phyloP scores from a whole-genome alignment of 1,140 invertebrate species.

The Philopotamus ludificatus region DNA sequence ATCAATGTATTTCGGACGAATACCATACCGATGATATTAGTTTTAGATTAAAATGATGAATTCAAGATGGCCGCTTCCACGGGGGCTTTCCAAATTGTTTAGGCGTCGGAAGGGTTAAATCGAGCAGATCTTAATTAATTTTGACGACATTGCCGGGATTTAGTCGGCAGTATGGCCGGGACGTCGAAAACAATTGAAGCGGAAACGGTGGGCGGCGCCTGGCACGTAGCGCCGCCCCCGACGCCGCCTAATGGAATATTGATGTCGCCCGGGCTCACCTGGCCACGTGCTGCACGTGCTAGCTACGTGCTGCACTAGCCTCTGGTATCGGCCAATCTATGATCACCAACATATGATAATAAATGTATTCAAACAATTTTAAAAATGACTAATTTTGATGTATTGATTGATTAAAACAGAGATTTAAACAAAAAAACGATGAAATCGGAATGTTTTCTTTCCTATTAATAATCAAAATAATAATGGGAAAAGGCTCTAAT shows the following conservation, averaged over 20 bases:
- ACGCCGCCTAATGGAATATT: constrained; percentile 37
- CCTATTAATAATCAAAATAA: no score
- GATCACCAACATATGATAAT: not conserved
- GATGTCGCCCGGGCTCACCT: constrained; percentile 26
- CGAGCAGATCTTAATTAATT: constrained; percentile 21
- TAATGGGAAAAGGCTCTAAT: no score
- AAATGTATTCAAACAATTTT: not conserved
- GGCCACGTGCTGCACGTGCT: constrained; percentile 7
- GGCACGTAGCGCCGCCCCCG: constrained; percentile 29
- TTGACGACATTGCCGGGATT: constrained; percentile 23
- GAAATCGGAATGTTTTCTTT: no score
- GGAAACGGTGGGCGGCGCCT: constrained; percentile 38
- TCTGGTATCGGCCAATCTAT: not conserved
- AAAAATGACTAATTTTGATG: no score
- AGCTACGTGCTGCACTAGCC: not conserved
- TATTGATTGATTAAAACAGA: no score
- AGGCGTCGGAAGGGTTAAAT: not conserved
- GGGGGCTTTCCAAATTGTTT: not conserved
- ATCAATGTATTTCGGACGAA: no score
- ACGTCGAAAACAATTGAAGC: constrained; percentile 41
- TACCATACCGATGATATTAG: no score
- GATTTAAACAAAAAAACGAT: no score
- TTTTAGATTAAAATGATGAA: no score
- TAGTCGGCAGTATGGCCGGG: constrained; percentile 34
- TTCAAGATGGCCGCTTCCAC: no score